These are phyloP conservation scores for Bolinopsis microptera DNA, from an alignment of 37 sponge, comb jelly and placozoan species.

Conservation along the genomic window DNA sequence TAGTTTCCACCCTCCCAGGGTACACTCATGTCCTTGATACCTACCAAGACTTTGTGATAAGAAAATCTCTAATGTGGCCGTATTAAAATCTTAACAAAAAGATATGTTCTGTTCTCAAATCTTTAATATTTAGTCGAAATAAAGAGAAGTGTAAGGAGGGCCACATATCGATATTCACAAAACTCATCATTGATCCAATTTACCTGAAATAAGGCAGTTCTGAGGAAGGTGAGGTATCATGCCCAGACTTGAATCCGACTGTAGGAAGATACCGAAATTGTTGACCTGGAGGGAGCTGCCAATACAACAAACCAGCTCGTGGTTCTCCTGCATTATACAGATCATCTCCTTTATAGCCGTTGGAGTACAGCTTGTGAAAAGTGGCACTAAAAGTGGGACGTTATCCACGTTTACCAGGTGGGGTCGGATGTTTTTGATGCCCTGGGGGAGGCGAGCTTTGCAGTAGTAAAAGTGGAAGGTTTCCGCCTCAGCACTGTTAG, in stretches of 20 bases:
- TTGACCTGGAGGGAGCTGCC: conserved; percentile 82
- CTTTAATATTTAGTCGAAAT: too few species aligned
- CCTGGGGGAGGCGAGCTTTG: conserved; percentile 86
- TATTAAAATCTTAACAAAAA: too few species aligned
- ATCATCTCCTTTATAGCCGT: conserved; percentile 84
- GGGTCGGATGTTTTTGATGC: conserved; percentile 80
- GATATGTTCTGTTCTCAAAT: too few species aligned
- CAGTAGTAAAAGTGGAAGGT: conserved; percentile 43
- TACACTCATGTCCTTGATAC: conserved; percentile 41
- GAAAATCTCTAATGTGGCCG: too few species aligned
- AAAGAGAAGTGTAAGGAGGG: neutral
- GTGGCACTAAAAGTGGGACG: conserved; percentile 88
- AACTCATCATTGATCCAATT: neutral
- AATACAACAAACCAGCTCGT: conserved; percentile 82
- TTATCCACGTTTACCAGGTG: conserved; percentile 87
- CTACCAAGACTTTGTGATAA: too few species aligned
- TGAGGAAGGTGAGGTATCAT: conserved; percentile 70
- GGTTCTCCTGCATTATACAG: conserved; percentile 87
- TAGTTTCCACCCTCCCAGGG: conserved; percentile 19
- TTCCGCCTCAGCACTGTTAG: neutral
- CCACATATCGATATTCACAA: neutral
- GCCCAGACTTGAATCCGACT: conserved; percentile 80
- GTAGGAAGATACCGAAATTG: conserved; percentile 76
- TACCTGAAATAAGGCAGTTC: conserved; percentile 57
- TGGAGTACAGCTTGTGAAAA: conserved; percentile 88